Base-by-base conservation (phyloP, 1,140 invertebrate genomes). In the Polypedilum pembai region DNA sequence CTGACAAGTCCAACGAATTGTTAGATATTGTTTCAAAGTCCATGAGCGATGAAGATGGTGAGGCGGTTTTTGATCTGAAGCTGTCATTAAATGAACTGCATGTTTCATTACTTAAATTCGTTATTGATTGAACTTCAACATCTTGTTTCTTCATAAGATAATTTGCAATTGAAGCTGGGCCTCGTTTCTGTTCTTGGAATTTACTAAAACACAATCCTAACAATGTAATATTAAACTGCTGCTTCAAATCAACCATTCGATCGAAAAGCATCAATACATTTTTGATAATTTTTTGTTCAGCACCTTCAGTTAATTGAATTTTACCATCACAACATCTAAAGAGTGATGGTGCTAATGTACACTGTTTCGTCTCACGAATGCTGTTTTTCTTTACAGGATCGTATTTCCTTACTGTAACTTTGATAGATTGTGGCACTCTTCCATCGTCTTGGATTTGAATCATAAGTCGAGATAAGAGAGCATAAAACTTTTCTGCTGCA, bases 131-230 rank as follows among this genome's bases (percentile, higher is more conserved):
- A 21, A 91, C 89, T 76, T 89, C 88, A 15, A 91, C 85, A 77
- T 88, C 87, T 77, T 87, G 87, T 74, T 85, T 85, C 76, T 85
- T 86, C 77, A 88, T 85, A 24, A 92, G 82, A 78, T 91, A 92
- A n/a, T 88, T 88, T 0, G 88, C 86, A 77, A 92, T 89, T 24
- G 89, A 89, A 8, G 82, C 83, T 78, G 85, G 83, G 1, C 87
- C 87, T 17, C 84, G 86, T 77, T 86, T 86, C 66, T 86, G 84
- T 78, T 92, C 90, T 76, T 88, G 87, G 76, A 92, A 92, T 80
- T 92, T 92, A 3, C 89, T 90, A 78, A 92, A 92, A 12, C 90
- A 89, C 76, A 93, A 82, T 21, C 91, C 91, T 45, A 93, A 82
- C 45, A 92, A 82, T 7, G 90, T 92, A 76, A 93, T 86, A 81